Conservation (phyloP, 2,888 invertebrate genomes). For the Luperina nickerlii region DNA sequence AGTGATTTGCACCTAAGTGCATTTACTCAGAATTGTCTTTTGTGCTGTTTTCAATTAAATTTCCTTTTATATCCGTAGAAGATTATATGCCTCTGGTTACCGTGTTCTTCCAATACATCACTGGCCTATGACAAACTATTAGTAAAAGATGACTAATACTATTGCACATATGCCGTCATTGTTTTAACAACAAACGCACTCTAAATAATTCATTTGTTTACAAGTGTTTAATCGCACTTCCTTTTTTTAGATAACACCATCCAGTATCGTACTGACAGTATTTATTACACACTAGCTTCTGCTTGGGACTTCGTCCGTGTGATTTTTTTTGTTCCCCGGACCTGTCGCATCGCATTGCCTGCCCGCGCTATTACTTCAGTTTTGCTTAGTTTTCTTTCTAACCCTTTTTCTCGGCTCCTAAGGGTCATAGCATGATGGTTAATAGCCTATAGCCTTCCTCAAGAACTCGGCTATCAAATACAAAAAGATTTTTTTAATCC, state of each 20-base stretch:
- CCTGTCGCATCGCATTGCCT: background rate
- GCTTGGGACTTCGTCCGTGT: background rate
- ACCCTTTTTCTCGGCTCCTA: background rate
- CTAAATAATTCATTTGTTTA: conserved; percentile 22
- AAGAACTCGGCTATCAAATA: background rate
- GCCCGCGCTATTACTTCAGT: background rate
- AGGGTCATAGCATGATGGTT: background rate
- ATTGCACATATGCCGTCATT: conserved; percentile 17
- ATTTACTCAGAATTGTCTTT: conserved; percentile 7
- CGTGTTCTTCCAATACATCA: background rate
- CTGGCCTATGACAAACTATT: conserved; percentile 25
- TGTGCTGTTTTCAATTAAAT: conserved; percentile 2
- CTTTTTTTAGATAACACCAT: conserved; percentile 42
- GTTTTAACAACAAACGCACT: conserved; percentile 19
- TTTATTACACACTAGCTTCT: conserved; percentile 5
- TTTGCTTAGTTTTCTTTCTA: background rate
- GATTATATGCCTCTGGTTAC: background rate
- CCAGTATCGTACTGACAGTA: conserved; percentile 1
- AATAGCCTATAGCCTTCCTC: background rate
- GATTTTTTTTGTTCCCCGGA: too few species aligned
- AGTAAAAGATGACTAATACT: conserved; percentile 13
- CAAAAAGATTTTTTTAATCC: background rate
- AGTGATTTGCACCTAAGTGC: conserved; percentile 17
- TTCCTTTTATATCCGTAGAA: background rate
- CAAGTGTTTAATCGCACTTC: conserved; percentile 25